A percentile compares a stretch with the other conserved stretches of the same genome.
phyloP scores from a whole-genome alignment of 1,140 invertebrate species.

The Aporrectodea caliginosa region DNA sequence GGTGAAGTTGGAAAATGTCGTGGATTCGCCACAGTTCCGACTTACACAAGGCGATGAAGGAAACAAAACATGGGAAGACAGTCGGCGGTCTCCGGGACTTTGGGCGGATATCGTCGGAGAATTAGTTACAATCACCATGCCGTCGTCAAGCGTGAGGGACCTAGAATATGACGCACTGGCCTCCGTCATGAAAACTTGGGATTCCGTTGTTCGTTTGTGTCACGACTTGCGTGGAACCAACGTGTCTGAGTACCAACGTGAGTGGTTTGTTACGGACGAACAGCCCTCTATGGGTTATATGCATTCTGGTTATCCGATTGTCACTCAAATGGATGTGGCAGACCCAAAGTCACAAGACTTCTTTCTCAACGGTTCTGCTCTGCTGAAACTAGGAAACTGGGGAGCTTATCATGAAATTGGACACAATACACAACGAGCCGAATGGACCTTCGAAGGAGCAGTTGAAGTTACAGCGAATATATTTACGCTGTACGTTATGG shows the following conservation, averaged over 20 bases:
- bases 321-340: constrained; percentile 37
- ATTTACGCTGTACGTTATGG: constrained; percentile 39
- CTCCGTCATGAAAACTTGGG: constrained; percentile 27
- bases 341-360: constrained; percentile 28
- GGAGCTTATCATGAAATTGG: constrained; percentile 39
- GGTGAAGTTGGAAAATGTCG: too few relatives aligned
- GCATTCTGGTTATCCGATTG: constrained; percentile 39
- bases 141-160: constrained; percentile 31
- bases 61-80: constrained; percentile 36
- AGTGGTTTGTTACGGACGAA: constrained; percentile 36
- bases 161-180: constrained; percentile 14
- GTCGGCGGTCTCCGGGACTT: constrained; percentile 33
- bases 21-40: too few relatives aligned
- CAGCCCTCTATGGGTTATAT: constrained; percentile 41
- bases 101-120: too few relatives aligned
- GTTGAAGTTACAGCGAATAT: constrained; percentile 38
- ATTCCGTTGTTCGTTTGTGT: constrained; percentile 35
- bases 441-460: constrained; percentile 36
- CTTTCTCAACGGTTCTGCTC: constrained; percentile 23
- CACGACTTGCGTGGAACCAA: constrained; percentile 32
- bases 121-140: constrained; percentile 36
- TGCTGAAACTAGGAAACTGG: constrained; percentile 33
- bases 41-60: too few relatives aligned
- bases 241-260: constrained; percentile 15
- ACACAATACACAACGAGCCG: constrained; percentile 36